These are phyloP conservation scores for Lathronympha strigana DNA, from an alignment of 2,888 invertebrate genomes.

Conservation along the genomic window DNA sequence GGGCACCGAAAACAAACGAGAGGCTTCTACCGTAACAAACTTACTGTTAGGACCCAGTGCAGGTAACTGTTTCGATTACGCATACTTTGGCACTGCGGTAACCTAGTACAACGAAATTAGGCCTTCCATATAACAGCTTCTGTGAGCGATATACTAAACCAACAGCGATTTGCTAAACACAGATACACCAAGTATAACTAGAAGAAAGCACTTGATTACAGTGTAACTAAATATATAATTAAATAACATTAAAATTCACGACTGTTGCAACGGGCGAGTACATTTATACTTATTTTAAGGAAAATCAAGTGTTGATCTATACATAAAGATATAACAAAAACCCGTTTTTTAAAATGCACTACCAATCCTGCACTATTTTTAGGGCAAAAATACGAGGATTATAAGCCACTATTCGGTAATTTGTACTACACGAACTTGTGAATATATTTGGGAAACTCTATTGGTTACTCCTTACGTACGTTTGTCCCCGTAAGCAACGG, in stretches of 20 bases:
- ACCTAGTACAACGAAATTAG: conserved; percentile 58
- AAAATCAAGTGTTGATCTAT: conserved; percentile 31
- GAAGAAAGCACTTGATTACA: conserved; percentile 41
- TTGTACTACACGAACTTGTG: neutral
- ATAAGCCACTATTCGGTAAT: neutral
- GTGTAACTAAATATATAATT: conserved; percentile 44
- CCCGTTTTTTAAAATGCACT: conserved; percentile 39
- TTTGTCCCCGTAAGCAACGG: neutral
- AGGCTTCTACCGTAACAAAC: conserved; percentile 3
- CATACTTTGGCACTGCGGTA: conserved; percentile 70
- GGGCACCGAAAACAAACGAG: conserved; percentile 1
- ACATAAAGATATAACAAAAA: conserved; percentile 36
- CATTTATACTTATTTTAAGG: conserved; percentile 27
- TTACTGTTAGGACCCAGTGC: conserved; percentile 15
- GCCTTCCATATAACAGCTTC: conserved; percentile 46
- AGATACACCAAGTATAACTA: conserved; percentile 40
- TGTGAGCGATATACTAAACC: conserved; percentile 37
- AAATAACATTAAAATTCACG: conserved; percentile 44
- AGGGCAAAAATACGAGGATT: neutral
- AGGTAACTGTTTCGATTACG: conserved; percentile 24
- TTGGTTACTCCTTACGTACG: too few relatives aligned
- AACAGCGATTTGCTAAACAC: conserved; percentile 37
- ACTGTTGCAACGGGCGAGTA: conserved; percentile 37
- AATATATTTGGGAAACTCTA: neutral
- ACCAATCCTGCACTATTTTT: conserved; percentile 10